A percentile compares a stretch with the other conserved stretches of the same genome.
Evolutionary conservation across 1,140 invertebrate species (phyloP).

Genomic region (Melanaphis sacchari): DNA sequence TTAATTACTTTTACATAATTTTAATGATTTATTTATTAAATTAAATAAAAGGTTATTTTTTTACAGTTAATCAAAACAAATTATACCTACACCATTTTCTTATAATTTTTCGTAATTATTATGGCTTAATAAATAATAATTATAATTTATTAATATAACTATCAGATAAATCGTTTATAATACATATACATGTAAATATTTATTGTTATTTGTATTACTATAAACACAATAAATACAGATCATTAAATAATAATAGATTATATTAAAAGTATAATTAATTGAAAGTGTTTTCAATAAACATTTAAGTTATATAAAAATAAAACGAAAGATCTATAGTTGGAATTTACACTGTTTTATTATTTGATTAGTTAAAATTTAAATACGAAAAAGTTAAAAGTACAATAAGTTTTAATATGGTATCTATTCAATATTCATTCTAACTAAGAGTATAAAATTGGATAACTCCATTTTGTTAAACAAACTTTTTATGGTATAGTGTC

Average conservation of each 20-base stretch:
- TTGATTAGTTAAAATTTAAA: neutral
- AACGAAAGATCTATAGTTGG: neutral
- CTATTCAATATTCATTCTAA: neutral
- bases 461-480: neutral
- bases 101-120: neutral
- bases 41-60: neutral
- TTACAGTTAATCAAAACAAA: neutral
- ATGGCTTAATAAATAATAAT: neutral
- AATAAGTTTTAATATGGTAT: constrained; percentile 20
- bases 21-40: neutral
- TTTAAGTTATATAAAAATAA: neutral
- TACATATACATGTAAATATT: too few relatives aligned
- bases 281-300: neutral
- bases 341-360: constrained; percentile 2
- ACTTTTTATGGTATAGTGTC: neutral
- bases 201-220: too few relatives aligned
- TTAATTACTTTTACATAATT: neutral
- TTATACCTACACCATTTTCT: neutral
- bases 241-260: too few relatives aligned
- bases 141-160: neutral
- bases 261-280: neutral
- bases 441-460: neutral
- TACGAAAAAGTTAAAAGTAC: neutral
- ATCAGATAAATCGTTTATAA: neutral
- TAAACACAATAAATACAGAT: too few relatives aligned